A percentile compares a stretch with the other conserved stretches of the same genome.
These are phyloP conservation scores for Homarus americanus DNA, from an alignment of 1,140 invertebrate genomes.

Conservation along the genomic window DNA sequence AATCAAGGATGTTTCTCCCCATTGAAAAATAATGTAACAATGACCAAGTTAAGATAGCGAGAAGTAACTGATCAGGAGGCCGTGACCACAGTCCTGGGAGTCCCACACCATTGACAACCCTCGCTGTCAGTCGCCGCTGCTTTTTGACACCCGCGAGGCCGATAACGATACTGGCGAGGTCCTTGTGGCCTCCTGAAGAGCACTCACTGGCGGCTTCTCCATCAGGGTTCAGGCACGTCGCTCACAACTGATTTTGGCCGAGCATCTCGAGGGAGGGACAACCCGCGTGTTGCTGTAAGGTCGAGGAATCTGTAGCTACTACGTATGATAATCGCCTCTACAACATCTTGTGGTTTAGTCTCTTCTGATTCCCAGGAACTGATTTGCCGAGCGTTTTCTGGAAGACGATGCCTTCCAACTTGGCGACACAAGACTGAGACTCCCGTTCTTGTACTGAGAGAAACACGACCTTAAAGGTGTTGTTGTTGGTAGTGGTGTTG, in stretches of 20 bases:
- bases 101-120: slow-evolving; percentile 57
- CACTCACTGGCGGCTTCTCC: slow-evolving; percentile 60
- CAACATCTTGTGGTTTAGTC: slow-evolving; percentile 9
- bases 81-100: slow-evolving; percentile 11
- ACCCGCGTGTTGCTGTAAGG: not conserved
- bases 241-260: slow-evolving; percentile 69
- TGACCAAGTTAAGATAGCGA: not conserved
- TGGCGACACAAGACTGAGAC: slow-evolving; percentile 25
- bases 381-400: slow-evolving; percentile 49
- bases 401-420: slow-evolving; percentile 40
- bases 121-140: slow-evolving; percentile 69
- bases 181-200: slow-evolving; percentile 66
- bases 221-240: slow-evolving; percentile 69
- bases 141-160: slow-evolving; percentile 70
- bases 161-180: slow-evolving; percentile 71
- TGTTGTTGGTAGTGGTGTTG: not conserved
- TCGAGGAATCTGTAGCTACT: not conserved
- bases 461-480: not conserved
- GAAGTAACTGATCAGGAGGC: not conserved
- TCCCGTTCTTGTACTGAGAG: not conserved
- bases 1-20: too few relatives aligned
- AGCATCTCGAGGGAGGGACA: not conserved
- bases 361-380: slow-evolving; percentile 26
- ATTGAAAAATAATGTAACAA: too few relatives aligned
- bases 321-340: slow-evolving; percentile 20